Evolutionary conservation across 2,797 vertebrate species (phyloP).

Genomic region (Cyclura pinguis): DNA sequence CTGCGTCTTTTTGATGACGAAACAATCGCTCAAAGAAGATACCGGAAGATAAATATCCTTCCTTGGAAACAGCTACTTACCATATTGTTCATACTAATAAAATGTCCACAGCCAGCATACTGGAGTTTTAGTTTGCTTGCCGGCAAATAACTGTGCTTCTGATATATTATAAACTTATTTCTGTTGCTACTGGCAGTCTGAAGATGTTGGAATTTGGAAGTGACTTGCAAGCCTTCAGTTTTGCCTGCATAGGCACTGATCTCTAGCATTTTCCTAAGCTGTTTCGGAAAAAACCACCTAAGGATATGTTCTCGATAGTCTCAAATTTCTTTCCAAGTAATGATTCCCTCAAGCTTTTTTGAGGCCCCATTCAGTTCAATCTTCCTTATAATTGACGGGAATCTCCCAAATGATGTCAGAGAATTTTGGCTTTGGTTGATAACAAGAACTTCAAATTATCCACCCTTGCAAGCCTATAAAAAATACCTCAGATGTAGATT

Average conservation of each 20-base stretch:
- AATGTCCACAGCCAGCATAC: neutral
- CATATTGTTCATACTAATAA: neutral
- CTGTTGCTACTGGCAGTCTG: neutral
- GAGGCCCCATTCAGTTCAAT: neutral
- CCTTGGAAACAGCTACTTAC: neutral
- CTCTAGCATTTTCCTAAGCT: neutral
- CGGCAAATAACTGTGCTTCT: neutral
- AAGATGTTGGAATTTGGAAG: constrained; percentile 5
- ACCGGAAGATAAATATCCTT: too few species aligned
- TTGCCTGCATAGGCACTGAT: neutral
- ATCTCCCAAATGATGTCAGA: neutral
- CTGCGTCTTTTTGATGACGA: neutral
- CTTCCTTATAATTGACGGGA: neutral
- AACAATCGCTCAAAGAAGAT: neutral
- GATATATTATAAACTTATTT: neutral
- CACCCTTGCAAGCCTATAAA: neutral
- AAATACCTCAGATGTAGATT: neutral
- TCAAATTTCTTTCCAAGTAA: constrained; percentile 8
- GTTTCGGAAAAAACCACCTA: neutral
- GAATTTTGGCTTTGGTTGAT: neutral
- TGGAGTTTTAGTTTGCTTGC: neutral
- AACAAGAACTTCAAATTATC: neutral
- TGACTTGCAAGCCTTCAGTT: neutral
- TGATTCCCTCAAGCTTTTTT: neutral
- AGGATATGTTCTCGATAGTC: constrained; percentile 7